Percentiles rank a stretch among this genome's conserved stretches.
These are phyloP conservation scores for Pollachius pollachius DNA, from an alignment of 2,113 vertebrate genomes.

Conservation along the genomic window DNA sequence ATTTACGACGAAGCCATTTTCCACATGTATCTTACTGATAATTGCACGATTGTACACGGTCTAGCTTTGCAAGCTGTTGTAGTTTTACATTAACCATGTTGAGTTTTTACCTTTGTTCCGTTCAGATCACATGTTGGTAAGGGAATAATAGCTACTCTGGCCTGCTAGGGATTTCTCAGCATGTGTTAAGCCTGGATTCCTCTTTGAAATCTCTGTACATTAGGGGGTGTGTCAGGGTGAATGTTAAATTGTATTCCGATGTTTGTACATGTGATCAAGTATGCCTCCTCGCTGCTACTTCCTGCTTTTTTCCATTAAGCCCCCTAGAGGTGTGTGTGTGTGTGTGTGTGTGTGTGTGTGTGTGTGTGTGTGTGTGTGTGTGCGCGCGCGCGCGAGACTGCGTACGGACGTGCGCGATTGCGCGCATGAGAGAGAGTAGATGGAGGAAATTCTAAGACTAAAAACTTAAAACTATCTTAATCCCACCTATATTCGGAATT, in stretches of 20 bases:
- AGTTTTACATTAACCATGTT: too few relatives aligned
- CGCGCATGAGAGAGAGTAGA: too few relatives aligned
- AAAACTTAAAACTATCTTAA: not conserved
- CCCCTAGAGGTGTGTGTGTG: conserved; percentile 59
- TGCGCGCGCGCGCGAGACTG: conserved; percentile 7
- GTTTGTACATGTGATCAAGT: conserved; percentile 77
- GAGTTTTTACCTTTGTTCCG: too few relatives aligned
- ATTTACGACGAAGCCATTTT: too few relatives aligned
- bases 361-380: conserved; percentile 9
- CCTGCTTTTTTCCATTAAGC: conserved; percentile 48
- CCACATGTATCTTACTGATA: too few relatives aligned
- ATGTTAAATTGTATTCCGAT: conserved; percentile 72
- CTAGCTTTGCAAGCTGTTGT: too few relatives aligned
- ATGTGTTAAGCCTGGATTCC: conserved; percentile 22
- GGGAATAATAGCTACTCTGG: too few relatives aligned
- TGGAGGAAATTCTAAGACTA: conserved; percentile 35
- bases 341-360: conserved; percentile 25
- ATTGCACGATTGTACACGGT: too few relatives aligned
- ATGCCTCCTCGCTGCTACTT: conserved; percentile 66
- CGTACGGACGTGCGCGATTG: conserved; percentile 13
- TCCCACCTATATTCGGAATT: conserved; percentile 26
- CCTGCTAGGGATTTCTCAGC: too few relatives aligned
- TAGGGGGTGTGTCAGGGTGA: conserved; percentile 76
- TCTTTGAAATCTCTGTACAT: conserved; percentile 54
- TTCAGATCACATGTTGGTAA: too few relatives aligned